Evolutionary conservation across 2,113 vertebrate species (phyloP), one percentile per base, ranked within the genome.

Genomic region (Boulengeromyrus knoepffleri): DNA sequence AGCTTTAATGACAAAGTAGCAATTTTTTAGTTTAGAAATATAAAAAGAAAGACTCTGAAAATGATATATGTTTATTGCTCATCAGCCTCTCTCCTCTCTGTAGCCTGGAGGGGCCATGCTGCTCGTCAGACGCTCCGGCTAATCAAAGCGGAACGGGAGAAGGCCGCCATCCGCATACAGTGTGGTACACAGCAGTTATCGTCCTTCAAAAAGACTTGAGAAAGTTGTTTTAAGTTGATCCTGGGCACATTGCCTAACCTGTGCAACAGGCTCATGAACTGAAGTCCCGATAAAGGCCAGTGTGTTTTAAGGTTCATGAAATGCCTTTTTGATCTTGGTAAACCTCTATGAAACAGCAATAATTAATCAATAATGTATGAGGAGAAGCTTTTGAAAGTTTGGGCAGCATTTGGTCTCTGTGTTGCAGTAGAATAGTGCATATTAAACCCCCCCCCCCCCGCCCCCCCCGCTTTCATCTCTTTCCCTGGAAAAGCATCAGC

Each of bases 401-500:
- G 95, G 97, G 96, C 96, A 97, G 97, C 97, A 97, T 98, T 99
- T 97, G 97, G 97, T 98, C 97, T 97, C 97, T 97, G 97, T 97
- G 97, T 98, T 98, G 97, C 96, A 96, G 95, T 96, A 97, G 96
- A 97, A 96, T 95, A 93, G 96, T 93, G 91, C 96, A 97, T 96
- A 97, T 96, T 97, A 96, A 98, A 97, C 98, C 97, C 93, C 97
- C 91, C 96, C 96, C 95, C 97, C 97, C 95, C 96, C 91, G 96
- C 47, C 47, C 8, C 9, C 96, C 95, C 96, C 95, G 17, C 98
- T 99, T 99, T 99, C 97, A 98, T 99, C 97, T 98, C 96, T 94
- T 97, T 98, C 97, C 97, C 97, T 98, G 97, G 97, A 96, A 98
- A 98, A 96, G 97, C 96, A 96, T 96, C 96, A 95, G 92, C 95